Evolutionary conservation across 2,113 vertebrate genomes (phyloP), one percentile per base, ranked within the genome.

Genomic region (Camelus dromedarius): DNA sequence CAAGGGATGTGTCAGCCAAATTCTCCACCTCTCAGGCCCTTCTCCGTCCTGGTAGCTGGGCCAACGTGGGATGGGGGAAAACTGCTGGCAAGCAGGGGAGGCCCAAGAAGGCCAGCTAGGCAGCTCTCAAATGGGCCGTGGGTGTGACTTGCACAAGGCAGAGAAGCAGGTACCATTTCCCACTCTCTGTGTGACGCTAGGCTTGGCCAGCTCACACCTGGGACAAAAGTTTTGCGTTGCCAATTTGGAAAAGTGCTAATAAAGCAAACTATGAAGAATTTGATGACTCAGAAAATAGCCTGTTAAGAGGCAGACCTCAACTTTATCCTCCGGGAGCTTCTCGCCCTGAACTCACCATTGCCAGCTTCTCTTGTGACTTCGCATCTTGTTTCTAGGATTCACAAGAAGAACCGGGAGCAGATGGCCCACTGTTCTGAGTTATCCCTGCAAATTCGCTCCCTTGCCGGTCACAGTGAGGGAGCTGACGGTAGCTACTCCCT

Each of bases 221-320:
- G 80, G 42, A 18, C 42, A 58, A 83, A 38, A 42, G 26, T 69
- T 67, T 87, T 48, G 5, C 56, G 70, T 64, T 89, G 54, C 20
- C 73, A 48, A 20, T 58, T 76, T 89, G 64, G 64, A 77, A 93
- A n/a, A 30, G 30, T 56, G 35, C 32, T 64, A 75, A 83, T 54
- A 75, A 67, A 73, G 60, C 32, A 85, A 93, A 58, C 22, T 56
- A 28, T 46, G 67, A 73, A 84, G 90, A 91, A 88, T 88, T 64
- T 26, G 85, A 81, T 67, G 81, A 91, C 67, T 84, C 22, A 64
- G 50, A 93, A 62, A 85, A 54, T 50, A 46, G 26, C 11, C 12
- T 66, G 48, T 66, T 38, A 50, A 52, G 86, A 52, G 30, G 48
- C 30, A 93, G 50, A 56, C n/a, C 73, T 83, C 54, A 82, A 84